Conservation (phyloP, 2,888 invertebrate species). For the Leptopilina myrica region DNA sequence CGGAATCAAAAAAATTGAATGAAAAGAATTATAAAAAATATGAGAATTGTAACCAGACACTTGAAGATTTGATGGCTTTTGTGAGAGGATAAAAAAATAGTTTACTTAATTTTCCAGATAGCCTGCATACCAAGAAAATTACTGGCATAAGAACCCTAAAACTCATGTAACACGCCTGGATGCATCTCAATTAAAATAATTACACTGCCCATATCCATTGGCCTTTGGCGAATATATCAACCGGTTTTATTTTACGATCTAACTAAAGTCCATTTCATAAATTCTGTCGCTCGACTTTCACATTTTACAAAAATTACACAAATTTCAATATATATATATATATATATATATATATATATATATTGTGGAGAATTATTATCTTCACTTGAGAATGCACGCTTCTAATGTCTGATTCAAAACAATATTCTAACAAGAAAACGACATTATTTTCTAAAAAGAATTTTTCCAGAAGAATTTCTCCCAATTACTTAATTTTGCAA, state of each 20-base stretch:
- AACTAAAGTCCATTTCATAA: conserved; percentile 38
- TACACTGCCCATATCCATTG: conserved; percentile 29
- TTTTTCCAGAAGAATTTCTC: too few species aligned
- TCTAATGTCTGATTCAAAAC: background rate
- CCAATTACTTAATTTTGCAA: too few species aligned
- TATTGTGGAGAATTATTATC: too few species aligned
- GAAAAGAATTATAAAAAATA: background rate
- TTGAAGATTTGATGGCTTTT: background rate
- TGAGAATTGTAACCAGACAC: background rate
- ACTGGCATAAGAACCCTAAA: conserved; percentile 37
- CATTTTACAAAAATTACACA: conserved; percentile 23
- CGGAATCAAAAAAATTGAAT: too few species aligned
- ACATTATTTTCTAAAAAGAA: too few species aligned
- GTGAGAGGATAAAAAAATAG: conserved; percentile 4
- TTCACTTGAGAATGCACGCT: background rate
- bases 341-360: background rate
- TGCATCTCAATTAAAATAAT: conserved; percentile 41
- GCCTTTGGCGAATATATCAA: conserved; percentile 40
- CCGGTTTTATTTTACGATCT: conserved; percentile 40
- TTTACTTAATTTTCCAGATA: conserved; percentile 23
- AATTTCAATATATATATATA: conserved; percentile 26
- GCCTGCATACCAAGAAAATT: conserved; percentile 36
- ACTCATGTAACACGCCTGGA: conserved; percentile 40
- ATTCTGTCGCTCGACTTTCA: conserved; percentile 35
- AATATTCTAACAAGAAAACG: background rate